Percentiles rank a stretch among this genome's conserved stretches.
Evolutionary conservation across 2,113 vertebrate genomes (phyloP).

Genomic region (Lutjanus erythropterus): DNA sequence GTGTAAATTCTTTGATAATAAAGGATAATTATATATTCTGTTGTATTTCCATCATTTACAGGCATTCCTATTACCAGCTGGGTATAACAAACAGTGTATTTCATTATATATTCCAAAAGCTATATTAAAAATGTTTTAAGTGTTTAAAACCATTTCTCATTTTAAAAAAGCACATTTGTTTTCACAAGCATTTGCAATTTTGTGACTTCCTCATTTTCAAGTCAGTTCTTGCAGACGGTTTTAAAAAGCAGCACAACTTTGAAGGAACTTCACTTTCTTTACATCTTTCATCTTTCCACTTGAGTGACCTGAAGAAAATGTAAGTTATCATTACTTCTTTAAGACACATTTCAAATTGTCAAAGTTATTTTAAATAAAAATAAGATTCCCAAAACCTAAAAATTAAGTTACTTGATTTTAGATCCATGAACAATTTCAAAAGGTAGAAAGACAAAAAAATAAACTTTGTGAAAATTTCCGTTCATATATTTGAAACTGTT

Average conservation of each 20-base stretch:
- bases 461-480: too few relatives aligned
- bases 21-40: too few relatives aligned
- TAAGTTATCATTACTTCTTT: neutral
- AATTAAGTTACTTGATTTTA: neutral
- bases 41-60: too few relatives aligned
- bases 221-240: too few relatives aligned
- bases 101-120: too few relatives aligned
- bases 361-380: neutral
- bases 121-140: too few relatives aligned
- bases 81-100: too few relatives aligned
- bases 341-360: neutral
- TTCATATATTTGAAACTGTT: too few relatives aligned
- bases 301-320: neutral
- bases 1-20: too few relatives aligned
- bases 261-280: neutral
- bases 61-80: too few relatives aligned
- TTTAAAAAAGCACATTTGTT: neutral
- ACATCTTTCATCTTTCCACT: neutral
- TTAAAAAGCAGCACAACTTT: neutral
- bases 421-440: neutral
- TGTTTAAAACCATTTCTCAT: too few relatives aligned
- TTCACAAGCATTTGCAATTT: neutral
- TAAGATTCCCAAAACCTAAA: too few relatives aligned
- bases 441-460: neutral
- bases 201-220: conserved; percentile 14